Conservation (phyloP, 2,797 vertebrate genomes). For the Chloroceryle amazona region DNA sequence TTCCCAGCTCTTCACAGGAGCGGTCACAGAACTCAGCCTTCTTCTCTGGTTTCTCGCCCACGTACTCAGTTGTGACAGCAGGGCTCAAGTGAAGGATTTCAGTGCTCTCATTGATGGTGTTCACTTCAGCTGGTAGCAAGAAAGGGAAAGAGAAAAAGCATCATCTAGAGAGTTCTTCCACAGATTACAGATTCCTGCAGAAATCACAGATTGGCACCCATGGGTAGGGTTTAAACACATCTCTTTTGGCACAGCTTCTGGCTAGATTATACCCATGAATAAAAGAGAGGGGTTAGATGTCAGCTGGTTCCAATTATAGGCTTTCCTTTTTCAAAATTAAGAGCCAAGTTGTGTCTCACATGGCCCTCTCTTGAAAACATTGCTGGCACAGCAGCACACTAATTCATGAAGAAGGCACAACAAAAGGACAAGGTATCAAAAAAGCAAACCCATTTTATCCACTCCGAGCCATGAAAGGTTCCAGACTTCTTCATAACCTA, state of each 20-base stretch:
- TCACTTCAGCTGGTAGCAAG: constrained; percentile 85
- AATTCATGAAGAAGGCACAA: background rate
- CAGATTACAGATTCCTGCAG: constrained; percentile 23
- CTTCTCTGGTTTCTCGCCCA: constrained; percentile 84
- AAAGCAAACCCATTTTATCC: background rate
- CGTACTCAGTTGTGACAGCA: constrained; percentile 85
- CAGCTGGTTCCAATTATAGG: constrained; percentile 43
- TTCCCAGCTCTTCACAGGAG: constrained; percentile 93
- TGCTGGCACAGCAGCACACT: background rate
- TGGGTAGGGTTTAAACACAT: constrained; percentile 3
- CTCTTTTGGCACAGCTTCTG: constrained; percentile 22
- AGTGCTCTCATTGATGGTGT: constrained; percentile 88
- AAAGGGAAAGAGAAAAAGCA: background rate
- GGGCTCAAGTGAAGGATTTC: constrained; percentile 91
- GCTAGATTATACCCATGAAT: constrained; percentile 48
- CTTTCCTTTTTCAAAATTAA: constrained; percentile 40
- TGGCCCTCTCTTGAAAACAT: background rate
- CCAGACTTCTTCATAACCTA: background rate
- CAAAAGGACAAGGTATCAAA: background rate
- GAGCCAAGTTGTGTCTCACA: background rate
- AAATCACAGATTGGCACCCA: constrained; percentile 17
- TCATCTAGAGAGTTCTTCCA: background rate
- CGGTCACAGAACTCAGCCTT: constrained; percentile 90
- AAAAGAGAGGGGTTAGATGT: constrained; percentile 28
- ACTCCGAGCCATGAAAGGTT: background rate